Evolutionary conservation across 2,888 invertebrate genomes (phyloP), one percentile per base, ranked within the genome.

Genomic region (Doris montereyensis): DNA sequence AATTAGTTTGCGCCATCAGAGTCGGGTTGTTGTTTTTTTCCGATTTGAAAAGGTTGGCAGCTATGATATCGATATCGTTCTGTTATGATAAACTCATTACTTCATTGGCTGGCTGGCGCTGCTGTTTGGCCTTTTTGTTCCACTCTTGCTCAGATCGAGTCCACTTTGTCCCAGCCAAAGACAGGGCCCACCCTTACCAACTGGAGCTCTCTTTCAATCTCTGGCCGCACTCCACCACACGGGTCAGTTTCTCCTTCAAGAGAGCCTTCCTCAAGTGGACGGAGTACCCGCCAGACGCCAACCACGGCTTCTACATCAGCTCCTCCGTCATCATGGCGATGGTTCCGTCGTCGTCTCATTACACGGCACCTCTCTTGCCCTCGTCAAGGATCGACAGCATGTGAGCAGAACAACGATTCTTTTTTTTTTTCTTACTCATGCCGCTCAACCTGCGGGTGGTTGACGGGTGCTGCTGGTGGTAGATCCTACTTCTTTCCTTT

Each of bases 271-370:
- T 98, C 3, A 98, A 98, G 92, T 98, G 99, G 97, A 96, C 97
- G 87, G 99, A 99, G 91, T 99, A 99, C 92, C 99, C 99, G 17
- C 99, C 99, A 0, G 99, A 99, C 94, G 98, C 99, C 0, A 98
- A 98, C 93, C 98, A 99, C 92, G 99, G 99, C 0, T 98, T 99
- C 92, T 97, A 98, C 89, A 94, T 98, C 87, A 96, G 97, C 3
- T 95, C 98, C 35, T 96, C 97, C 24, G 93, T 97, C 70, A 94
- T 98, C 80, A 94, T 95, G 41, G 94, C 95, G 1, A 93, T 94
- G 82, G 92, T 98, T 83, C 96, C 97, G 75, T 95, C 95, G 5
- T 94, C 94, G 84, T 95, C 70, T 21, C 81, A 97, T 91, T 96
- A 95, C 89, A 95, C 96, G 0, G 94, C 95, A 26, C 90, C 96